Conservation (phyloP, 2,113 vertebrate species). For the Progne subis region DNA sequence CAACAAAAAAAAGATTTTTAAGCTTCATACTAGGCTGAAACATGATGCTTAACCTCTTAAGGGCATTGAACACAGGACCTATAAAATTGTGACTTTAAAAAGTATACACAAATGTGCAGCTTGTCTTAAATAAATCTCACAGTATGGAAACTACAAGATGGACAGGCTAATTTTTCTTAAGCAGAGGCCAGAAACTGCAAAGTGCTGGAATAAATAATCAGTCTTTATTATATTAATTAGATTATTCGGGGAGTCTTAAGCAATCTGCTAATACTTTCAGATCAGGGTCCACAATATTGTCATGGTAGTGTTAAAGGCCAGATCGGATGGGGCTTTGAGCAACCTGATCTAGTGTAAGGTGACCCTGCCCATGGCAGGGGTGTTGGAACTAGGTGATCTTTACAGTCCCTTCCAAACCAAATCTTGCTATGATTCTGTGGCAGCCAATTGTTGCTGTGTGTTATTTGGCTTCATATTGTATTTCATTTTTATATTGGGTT, state of each 20-base stretch:
- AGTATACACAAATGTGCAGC: neutral
- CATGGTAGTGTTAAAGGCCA: neutral
- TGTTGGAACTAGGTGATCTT: neutral
- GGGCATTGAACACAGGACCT: neutral
- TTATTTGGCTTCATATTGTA: too few relatives aligned
- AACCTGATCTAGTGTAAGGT: neutral
- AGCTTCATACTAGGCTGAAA: neutral
- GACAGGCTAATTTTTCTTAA: neutral
- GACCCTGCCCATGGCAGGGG: neutral
- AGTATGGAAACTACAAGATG: neutral
- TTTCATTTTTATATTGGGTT: too few relatives aligned
- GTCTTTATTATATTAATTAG: neutral
- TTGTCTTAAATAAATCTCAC: neutral
- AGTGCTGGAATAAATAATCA: neutral
- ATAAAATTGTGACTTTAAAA: neutral
- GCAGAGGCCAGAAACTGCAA: neutral
- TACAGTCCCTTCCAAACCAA: neutral
- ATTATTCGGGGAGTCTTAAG: neutral
- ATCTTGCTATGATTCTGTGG: neutral
- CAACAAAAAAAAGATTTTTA: neutral
- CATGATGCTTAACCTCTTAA: neutral
- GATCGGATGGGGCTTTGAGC: neutral
- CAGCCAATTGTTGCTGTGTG: neutral
- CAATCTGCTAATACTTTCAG: neutral
- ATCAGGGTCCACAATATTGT: neutral